Evolutionary conservation across 1,140 invertebrate genomes (phyloP).

Genomic region (Bacillus rossius): DNA sequence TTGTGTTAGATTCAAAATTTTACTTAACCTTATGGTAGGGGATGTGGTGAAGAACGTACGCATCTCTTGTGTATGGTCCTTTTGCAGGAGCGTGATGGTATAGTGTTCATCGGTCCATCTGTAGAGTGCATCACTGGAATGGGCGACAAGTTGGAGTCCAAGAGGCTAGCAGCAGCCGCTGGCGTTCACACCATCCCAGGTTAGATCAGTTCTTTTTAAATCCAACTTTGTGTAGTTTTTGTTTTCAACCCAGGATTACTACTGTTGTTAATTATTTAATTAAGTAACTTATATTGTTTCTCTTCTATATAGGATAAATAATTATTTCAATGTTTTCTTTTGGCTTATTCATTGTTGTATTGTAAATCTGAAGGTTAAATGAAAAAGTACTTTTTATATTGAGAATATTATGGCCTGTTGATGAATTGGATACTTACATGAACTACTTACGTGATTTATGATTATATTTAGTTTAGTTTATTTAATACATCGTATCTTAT

Average conservation of each 20-base stretch:
- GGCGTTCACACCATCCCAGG: conserved; percentile 54
- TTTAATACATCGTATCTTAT: no score
- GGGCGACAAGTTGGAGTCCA: conserved; percentile 72
- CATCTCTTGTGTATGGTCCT: conserved; percentile 14
- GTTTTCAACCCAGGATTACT: background rate
- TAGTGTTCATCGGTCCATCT: conserved; percentile 62
- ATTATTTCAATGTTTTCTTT: background rate
- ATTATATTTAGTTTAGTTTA: no score
- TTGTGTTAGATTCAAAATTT: no score
- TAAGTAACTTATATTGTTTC: background rate
- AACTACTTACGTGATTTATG: no score
- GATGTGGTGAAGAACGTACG: no score
- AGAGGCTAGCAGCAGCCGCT: conserved; percentile 60
- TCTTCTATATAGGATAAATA: background rate
- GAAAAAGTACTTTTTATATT: no score
- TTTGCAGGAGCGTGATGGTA: conserved; percentile 42
- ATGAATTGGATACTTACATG: no score
- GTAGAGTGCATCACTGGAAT: conserved; percentile 56
- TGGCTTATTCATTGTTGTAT: no score
- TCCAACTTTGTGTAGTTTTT: no score
- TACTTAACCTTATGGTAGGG: no score
- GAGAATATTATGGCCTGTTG: no score
- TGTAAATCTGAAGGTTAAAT: no score
- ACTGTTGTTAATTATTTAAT: background rate
- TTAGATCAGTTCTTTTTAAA: background rate